Evolutionary conservation across 2,888 invertebrate species (phyloP).

Genomic region (Pediacus dermestoides): DNA sequence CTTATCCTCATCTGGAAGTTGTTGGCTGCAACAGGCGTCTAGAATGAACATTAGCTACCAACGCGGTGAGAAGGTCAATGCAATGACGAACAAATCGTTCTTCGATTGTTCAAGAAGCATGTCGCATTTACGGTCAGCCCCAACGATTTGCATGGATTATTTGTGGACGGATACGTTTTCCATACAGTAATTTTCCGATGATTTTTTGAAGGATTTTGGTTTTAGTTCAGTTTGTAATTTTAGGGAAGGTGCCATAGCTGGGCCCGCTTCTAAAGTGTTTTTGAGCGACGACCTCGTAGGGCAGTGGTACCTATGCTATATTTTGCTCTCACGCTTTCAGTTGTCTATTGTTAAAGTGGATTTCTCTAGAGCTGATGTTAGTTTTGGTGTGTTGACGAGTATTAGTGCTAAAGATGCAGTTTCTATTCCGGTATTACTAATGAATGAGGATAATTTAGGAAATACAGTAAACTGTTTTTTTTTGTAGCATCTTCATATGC

Average conservation of each 20-base stretch:
- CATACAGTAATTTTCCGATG: conserved; percentile 28
- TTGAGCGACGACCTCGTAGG: conserved; percentile 82
- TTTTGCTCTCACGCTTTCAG: conserved; percentile 61
- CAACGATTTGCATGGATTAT: conserved; percentile 84
- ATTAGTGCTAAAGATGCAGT: conserved; percentile 83
- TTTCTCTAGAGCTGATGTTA: conserved; percentile 63
- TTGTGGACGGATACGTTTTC: conserved; percentile 76
- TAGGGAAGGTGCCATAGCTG: conserved; percentile 48
- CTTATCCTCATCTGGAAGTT: conserved; percentile 37
- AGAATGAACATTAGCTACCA: conserved; percentile 34
- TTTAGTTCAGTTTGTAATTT: conserved; percentile 23
- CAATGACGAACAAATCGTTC: conserved; percentile 46
- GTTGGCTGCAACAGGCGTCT: conserved; percentile 38
- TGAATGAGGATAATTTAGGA: conserved; percentile 27
- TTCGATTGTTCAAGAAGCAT: conserved; percentile 39
- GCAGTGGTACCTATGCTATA: conserved; percentile 79
- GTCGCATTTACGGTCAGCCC: conserved; percentile 55
- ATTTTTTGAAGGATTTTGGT: conserved; percentile 7
- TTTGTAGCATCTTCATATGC: conserved; percentile 69
- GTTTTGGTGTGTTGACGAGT: conserved; percentile 70
- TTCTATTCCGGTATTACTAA: conserved; percentile 68
- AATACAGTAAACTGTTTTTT: conserved; percentile 15
- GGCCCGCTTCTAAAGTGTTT: conserved; percentile 73
- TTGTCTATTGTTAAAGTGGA: conserved; percentile 67
- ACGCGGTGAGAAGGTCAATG: conserved; percentile 26